Conservation (phyloP, 2,797 vertebrate species). For the Poliocrania exsul region DNA sequence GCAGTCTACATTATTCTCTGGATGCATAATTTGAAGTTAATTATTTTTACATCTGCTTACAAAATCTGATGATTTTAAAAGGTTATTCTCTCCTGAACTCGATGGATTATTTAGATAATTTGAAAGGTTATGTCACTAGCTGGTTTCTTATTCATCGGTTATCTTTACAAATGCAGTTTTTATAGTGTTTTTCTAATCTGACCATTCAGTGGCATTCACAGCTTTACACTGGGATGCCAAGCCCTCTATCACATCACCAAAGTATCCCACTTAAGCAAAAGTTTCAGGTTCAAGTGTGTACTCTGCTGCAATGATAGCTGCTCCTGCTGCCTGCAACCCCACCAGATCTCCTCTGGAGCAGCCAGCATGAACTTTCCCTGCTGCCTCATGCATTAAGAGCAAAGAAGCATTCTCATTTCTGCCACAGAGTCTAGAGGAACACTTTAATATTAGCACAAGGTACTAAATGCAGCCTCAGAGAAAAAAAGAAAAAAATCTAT, state of each 20-base stretch:
- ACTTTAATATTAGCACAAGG: neutral
- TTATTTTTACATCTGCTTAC: conserved; percentile 42
- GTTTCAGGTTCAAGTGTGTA: neutral
- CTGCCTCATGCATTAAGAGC: neutral
- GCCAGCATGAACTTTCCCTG: rapidly evolving
- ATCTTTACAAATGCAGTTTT: neutral
- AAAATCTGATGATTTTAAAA: conserved; percentile 50
- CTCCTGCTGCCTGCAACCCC: neutral
- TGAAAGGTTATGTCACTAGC: conserved; percentile 6
- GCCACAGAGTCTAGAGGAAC: neutral
- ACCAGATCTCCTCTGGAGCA: neutral
- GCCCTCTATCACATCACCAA: neutral
- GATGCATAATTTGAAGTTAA: conserved; percentile 51
- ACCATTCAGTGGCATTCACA: neutral
- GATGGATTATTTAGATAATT: neutral
- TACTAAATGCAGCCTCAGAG: neutral
- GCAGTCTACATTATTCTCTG: neutral
- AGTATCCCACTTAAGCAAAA: neutral
- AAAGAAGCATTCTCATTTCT: neutral
- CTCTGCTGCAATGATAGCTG: neutral
- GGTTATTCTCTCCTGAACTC: neutral
- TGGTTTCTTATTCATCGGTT: neutral
- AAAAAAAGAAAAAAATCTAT: neutral
- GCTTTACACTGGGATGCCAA: neutral
- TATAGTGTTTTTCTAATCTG: neutral